phyloP scores from a whole-genome alignment of 1,140 invertebrate genomes.

The Penaeus indicus region DNA sequence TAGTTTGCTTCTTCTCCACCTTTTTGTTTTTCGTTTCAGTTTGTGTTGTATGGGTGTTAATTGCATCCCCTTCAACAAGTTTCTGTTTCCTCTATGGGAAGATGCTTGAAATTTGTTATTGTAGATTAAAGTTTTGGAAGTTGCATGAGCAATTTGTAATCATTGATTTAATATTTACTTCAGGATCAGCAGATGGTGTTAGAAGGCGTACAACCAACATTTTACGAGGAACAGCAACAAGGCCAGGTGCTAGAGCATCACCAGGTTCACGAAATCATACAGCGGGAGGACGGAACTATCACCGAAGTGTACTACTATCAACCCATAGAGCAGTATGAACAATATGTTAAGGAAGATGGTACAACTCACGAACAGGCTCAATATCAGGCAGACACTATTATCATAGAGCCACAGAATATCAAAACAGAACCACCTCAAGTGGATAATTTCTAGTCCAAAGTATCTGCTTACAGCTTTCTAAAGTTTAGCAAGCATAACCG shows the following conservation, averaged over 20 bases:
- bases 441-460: too few species aligned
- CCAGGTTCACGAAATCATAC: conserved; percentile 54
- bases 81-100: background rate
- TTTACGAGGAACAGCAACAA: too few species aligned
- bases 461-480: too few species aligned
- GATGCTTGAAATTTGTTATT: background rate
- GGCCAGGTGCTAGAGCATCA: conserved; percentile 31
- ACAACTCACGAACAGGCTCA: background rate
- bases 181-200: conserved; percentile 44
- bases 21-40: too few species aligned
- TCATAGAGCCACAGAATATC: conserved; percentile 44
- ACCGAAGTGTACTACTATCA: conserved; percentile 54
- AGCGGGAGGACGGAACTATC: conserved; percentile 52
- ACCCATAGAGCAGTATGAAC: conserved; percentile 33
- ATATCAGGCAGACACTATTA: conserved; percentile 27
- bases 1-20: background rate
- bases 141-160: too few species aligned
- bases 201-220: conserved; percentile 10
- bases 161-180: background rate
- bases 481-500: too few species aligned
- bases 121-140: background rate
- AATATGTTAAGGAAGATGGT: conserved; percentile 2
- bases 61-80: background rate
- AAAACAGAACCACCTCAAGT: conserved; percentile 3
- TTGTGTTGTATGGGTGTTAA: too few species aligned